Percentiles rank a stretch among this genome's conserved stretches.
Evolutionary conservation across 2,888 invertebrate genomes (phyloP).

Genomic region (Leptinotarsa haldemani): DNA sequence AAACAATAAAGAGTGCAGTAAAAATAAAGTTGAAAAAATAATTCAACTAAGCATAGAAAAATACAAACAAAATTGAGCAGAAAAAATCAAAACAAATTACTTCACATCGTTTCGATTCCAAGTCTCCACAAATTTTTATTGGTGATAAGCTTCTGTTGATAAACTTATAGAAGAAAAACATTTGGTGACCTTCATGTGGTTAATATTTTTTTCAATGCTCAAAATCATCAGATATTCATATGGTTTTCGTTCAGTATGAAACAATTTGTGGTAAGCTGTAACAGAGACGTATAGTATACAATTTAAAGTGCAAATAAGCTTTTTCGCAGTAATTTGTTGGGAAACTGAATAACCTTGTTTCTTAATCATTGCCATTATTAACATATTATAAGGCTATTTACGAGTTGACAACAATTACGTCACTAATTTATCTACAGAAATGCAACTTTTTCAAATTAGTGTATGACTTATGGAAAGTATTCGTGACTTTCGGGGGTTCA

Average conservation of each 20-base stretch:
- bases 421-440: background rate
- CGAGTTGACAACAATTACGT: background rate
- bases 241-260: background rate
- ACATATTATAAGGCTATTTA: constrained; percentile 1
- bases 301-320: background rate
- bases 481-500: background rate
- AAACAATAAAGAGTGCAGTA: no score
- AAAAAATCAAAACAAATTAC: no score
- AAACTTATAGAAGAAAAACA: no score
- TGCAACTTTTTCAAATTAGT: background rate
- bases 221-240: background rate
- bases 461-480: background rate
- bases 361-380: background rate
- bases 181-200: no score
- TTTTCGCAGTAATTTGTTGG: background rate
- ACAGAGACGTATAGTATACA: background rate
- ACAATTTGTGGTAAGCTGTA: background rate
- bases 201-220: no score
- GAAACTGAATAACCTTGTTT: constrained; percentile 3
- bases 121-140: no score
- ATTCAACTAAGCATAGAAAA: no score
- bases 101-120: no score
- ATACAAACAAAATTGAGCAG: no score
- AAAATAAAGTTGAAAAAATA: no score
- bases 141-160: no score